Evolutionary conservation across 1,140 invertebrate species (phyloP), one percentile per base, ranked within the genome.

Genomic region (Conus betulinus): DNA sequence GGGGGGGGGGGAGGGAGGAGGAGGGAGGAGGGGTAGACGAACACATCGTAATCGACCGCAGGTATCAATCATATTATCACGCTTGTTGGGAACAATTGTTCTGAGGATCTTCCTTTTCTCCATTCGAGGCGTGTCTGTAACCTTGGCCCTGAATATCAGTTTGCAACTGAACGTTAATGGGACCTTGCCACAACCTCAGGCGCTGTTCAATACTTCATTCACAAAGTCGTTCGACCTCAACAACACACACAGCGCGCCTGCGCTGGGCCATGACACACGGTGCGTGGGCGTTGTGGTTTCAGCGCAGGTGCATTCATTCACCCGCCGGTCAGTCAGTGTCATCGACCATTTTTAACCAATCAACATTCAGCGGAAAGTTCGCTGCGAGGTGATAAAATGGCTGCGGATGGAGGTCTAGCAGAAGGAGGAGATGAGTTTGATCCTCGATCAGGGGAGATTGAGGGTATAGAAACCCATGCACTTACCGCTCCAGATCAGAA

Each of bases 381-480:
- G 53, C 51, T 86, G 88, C 88, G 74, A 82, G 88, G 86, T 63
- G 81, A 84, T 78, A 90, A 90, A 88, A 90, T 90, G 89, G 89
- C 89, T 82, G 89, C 89, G 60, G 89, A 88, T 83, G 89, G 87
- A 81, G 89, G 87, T 78, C 57, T 55, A 83, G 85, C 87, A 85
- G 90, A 90, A 76, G 87, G 88, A 39, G 87, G 83, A n/a, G 90
- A 91, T 51, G 90, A 91, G 13, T 91, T 91, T 88, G 89, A 91
- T 88, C 89, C 90, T 0, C 67, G 89, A 88, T 90, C 89, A 4
- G 84, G 81, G 55, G 90, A 91, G n/a, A 55, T 91, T 20, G 90
- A 91, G 84, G 82, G 85, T 55, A 88, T 85, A 3, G 90, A 91
- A 82, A 88, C 88, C 39, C 90, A 91, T 74, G 90, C 89, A 87